phyloP scores from a whole-genome alignment of 2,113 vertebrate species.

The Lampris megalopsis region DNA sequence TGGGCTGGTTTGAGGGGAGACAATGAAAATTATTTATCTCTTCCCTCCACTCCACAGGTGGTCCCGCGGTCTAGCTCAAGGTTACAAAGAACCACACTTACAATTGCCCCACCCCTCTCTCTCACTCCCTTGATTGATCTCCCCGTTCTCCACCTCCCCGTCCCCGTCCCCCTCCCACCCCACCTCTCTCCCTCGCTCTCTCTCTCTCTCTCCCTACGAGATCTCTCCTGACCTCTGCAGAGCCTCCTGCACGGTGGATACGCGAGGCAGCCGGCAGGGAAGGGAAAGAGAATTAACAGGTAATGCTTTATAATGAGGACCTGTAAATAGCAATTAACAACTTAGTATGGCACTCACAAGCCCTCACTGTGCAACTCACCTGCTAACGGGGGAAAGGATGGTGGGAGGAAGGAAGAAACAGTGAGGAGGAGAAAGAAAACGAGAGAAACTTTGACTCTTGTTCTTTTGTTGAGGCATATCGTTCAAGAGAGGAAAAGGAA shows the following conservation, averaged over 20 bases:
- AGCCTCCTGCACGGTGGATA: too few relatives aligned
- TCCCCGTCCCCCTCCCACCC: background rate
- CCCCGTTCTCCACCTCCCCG: background rate
- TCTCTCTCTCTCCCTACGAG: background rate
- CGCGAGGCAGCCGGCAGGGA: background rate
- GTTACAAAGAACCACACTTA: background rate
- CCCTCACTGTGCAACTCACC: too few relatives aligned
- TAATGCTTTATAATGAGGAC: too few relatives aligned
- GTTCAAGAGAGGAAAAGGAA: background rate
- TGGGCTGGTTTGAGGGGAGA: background rate
- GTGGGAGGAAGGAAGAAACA: background rate
- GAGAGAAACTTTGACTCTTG: background rate
- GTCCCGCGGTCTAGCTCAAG: slow-evolving; percentile 47
- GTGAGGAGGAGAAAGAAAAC: background rate
- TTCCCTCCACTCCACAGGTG: slow-evolving; percentile 55
- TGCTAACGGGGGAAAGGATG: background rate
- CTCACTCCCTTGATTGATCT: background rate
- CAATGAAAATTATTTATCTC: slow-evolving; percentile 58
- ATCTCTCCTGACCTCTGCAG: too few relatives aligned
- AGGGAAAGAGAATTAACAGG: background rate
- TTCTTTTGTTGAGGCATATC: too few relatives aligned
- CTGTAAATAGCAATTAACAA: too few relatives aligned
- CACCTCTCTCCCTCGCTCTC: background rate
- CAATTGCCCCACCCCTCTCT: background rate
- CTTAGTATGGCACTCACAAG: too few relatives aligned